Conservation (phyloP, 1,140 invertebrate genomes). For the Drosophila littoralis region DNA sequence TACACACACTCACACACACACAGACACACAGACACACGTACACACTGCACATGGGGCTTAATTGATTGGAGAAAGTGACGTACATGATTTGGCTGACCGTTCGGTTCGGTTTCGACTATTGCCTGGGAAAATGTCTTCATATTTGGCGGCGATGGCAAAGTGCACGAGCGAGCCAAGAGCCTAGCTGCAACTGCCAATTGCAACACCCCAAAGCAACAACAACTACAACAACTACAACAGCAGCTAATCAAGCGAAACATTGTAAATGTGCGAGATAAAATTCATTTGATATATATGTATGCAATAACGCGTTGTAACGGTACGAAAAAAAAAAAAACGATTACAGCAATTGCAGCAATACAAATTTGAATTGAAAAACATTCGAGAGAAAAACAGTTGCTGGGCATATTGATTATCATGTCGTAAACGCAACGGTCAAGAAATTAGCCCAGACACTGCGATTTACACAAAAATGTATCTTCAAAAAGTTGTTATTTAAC, state of each 20-base stretch:
- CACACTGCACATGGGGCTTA: slow-evolving; percentile 57
- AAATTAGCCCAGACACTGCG: too few species aligned
- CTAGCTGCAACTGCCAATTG: slow-evolving; percentile 34
- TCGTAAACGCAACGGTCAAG: not conserved
- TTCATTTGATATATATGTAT: slow-evolving; percentile 26
- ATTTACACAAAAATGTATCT: too few species aligned
- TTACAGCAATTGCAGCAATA: slow-evolving; percentile 38
- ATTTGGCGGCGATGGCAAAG: slow-evolving; percentile 41
- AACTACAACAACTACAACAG: slow-evolving; percentile 17
- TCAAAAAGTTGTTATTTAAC: too few species aligned
- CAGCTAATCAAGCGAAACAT: slow-evolving; percentile 45
- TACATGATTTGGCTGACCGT: slow-evolving; percentile 51
- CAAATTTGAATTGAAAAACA: slow-evolving; percentile 35
- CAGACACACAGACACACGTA: slow-evolving; percentile 27
- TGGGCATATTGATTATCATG: slow-evolving; percentile 19
- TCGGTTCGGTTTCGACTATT: slow-evolving; percentile 10
- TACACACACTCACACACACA: slow-evolving; percentile 17
- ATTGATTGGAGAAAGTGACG: slow-evolving; percentile 79
- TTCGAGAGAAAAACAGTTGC: slow-evolving; percentile 12
- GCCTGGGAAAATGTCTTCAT: slow-evolving; percentile 75
- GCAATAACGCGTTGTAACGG: slow-evolving; percentile 16
- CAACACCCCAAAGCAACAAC: slow-evolving; percentile 31
- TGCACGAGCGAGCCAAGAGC: slow-evolving; percentile 30
- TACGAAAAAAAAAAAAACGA: slow-evolving; percentile 29
- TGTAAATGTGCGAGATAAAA: slow-evolving; percentile 48